Evolutionary conservation across 2,888 invertebrate genomes (phyloP).

Genomic region (Papilio demoleus): DNA sequence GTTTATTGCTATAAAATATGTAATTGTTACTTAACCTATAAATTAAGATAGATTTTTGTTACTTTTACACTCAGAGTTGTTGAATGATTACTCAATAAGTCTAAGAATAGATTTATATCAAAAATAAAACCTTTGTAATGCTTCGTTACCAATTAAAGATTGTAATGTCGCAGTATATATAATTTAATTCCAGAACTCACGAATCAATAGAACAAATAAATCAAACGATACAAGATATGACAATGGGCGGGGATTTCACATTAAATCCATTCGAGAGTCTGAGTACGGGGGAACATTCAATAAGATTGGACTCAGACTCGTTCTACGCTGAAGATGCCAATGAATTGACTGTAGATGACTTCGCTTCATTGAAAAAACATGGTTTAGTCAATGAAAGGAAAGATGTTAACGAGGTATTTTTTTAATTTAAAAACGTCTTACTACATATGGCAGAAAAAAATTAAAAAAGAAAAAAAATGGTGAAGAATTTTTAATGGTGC

Average conservation of each 20-base stretch:
- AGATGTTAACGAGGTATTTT: conserved; percentile 69
- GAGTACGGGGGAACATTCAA: conserved; percentile 66
- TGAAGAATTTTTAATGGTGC: too few relatives aligned
- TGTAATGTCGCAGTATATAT: too few relatives aligned
- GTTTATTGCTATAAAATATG: too few relatives aligned
- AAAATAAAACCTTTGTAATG: too few relatives aligned
- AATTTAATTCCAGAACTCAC: conserved; percentile 56
- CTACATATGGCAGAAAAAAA: too few relatives aligned
- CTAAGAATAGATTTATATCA: too few relatives aligned
- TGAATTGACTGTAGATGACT: conserved; percentile 76
- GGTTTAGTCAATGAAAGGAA: conserved; percentile 71
- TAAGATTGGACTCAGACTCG: conserved; percentile 73
- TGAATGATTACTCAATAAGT: too few relatives aligned
- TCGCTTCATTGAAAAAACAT: conserved; percentile 76
- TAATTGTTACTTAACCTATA: too few relatives aligned
- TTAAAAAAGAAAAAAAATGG: too few relatives aligned
- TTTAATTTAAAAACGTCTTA: conserved; percentile 7
- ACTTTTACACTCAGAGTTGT: too few relatives aligned
- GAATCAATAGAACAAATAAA: conserved; percentile 79
- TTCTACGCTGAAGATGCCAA: conserved; percentile 70
- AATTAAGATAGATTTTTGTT: too few relatives aligned
- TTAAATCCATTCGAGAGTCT: conserved; percentile 76
- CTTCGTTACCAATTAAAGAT: too few relatives aligned
- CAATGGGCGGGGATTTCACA: conserved; percentile 74
- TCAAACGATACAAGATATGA: conserved; percentile 81